phyloP scores from a whole-genome alignment of 2,113 vertebrate genomes.

The Progne subis region DNA sequence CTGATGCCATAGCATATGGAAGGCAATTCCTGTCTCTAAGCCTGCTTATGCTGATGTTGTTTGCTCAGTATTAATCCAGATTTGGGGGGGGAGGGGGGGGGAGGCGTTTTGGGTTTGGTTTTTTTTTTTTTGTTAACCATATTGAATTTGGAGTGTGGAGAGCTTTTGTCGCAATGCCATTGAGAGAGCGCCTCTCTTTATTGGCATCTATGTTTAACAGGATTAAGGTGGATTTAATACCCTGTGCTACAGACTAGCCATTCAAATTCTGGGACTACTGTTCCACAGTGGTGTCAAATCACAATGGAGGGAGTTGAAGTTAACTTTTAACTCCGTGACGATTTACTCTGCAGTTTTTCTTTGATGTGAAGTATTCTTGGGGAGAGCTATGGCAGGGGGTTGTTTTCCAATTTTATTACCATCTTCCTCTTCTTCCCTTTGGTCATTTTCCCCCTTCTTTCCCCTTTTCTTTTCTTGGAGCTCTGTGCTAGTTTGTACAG shows the following conservation, averaged over 20 bases:
- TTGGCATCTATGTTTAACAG: constrained; percentile 44
- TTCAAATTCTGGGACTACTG: constrained; percentile 30
- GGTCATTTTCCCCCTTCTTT: constrained; percentile 7
- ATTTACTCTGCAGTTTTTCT: constrained; percentile 7
- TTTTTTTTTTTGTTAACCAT: background rate
- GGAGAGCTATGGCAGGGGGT: background rate
- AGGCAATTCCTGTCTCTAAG: constrained; percentile 26
- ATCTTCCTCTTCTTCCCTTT: constrained; percentile 10
- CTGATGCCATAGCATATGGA: constrained; percentile 40
- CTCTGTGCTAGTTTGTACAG: constrained; percentile 4
- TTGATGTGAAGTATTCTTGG: constrained; percentile 25
- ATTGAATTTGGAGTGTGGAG: constrained; percentile 9
- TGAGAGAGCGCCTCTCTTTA: background rate
- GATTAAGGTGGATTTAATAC: constrained; percentile 59
- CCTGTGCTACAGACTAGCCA: background rate
- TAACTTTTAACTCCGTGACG: constrained; percentile 12
- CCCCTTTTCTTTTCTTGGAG: constrained; percentile 31
- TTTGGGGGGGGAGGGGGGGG: background rate
- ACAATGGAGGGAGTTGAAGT: constrained; percentile 32
- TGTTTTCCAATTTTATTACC: constrained; percentile 12
- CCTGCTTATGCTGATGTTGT: constrained; percentile 56
- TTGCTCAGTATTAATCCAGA: constrained; percentile 49
- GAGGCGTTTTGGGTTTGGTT: too few species aligned
- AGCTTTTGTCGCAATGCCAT: constrained; percentile 15
- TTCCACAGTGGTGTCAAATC: constrained; percentile 46